Conservation (phyloP, 1,140 invertebrate species). For the Chelonus insularis region DNA sequence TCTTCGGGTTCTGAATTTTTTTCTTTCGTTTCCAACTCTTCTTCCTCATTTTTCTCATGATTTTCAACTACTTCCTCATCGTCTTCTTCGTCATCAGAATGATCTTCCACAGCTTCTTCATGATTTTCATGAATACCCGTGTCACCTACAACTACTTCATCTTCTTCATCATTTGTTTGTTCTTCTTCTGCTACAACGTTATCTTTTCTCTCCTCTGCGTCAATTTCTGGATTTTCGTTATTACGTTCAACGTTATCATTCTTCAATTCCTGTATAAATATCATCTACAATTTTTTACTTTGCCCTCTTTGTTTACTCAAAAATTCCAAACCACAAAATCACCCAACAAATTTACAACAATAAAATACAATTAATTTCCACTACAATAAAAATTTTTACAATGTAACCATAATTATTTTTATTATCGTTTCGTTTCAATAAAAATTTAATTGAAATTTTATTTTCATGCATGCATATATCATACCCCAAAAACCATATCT, state of each 20-base stretch:
- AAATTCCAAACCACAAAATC: slow-evolving; percentile 1
- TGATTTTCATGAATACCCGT: not conserved
- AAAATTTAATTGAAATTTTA: not conserved
- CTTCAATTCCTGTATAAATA: slow-evolving; percentile 18
- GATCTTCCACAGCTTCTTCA: slow-evolving; percentile 27
- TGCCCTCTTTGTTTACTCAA: too few relatives aligned
- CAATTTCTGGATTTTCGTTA: slow-evolving; percentile 24
- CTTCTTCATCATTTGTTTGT: slow-evolving; percentile 33
- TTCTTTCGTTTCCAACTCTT: slow-evolving; percentile 35
- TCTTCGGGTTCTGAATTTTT: slow-evolving; percentile 15
- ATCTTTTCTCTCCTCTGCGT: slow-evolving; percentile 27
- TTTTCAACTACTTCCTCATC: slow-evolving; percentile 35
- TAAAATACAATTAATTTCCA: too few relatives aligned
- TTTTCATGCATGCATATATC: slow-evolving; percentile 2
- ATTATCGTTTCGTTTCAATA: too few relatives aligned
- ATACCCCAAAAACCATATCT: slow-evolving; percentile 27
- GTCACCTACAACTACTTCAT: slow-evolving; percentile 17
- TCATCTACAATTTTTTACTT: too few relatives aligned
- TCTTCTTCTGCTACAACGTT: slow-evolving; percentile 29
- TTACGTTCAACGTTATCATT: slow-evolving; percentile 21
- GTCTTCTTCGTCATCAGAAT: slow-evolving; percentile 41
- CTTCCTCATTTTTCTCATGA: slow-evolving; percentile 40
- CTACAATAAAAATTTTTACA: slow-evolving; percentile 4
- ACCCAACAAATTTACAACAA: not conserved
- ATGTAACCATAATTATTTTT: not conserved